Conservation (phyloP, 2,797 vertebrate species). For the Petrocephalus sullivani region DNA sequence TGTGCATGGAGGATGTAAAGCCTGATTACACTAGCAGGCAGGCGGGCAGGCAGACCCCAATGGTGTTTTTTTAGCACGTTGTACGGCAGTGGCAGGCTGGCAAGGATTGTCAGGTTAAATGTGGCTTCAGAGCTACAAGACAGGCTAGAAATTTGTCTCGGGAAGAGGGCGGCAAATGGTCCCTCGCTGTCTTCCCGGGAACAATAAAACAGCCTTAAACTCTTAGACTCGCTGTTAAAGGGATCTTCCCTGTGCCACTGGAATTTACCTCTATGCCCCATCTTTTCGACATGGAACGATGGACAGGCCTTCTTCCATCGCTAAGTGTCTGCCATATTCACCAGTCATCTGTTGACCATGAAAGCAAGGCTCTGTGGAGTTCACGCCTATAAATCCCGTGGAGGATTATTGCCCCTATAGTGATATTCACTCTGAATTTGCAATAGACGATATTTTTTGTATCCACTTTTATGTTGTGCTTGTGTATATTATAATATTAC, state of each 20-base stretch:
- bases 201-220: conserved; percentile 56
- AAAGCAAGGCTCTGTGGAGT: not conserved
- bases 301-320: conserved; percentile 15
- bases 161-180: conserved; percentile 26
- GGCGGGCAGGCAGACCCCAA: conserved; percentile 38
- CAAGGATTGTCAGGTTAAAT: conserved; percentile 21
- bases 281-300: not conserved
- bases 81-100: conserved; percentile 2
- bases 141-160: conserved; percentile 18
- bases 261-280: not conserved
- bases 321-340: not conserved
- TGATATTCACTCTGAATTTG: not conserved
- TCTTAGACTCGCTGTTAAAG: conserved; percentile 43
- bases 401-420: not conserved
- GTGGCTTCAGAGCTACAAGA: conserved; percentile 12
- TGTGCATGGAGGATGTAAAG: conserved; percentile 18
- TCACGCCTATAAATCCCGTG: not conserved
- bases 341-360: not conserved
- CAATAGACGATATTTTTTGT: not conserved
- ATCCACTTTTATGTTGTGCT: conserved; percentile 5
- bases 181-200: conserved; percentile 39
- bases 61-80: conserved; percentile 19
- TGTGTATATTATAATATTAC: not conserved
- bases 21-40: conserved; percentile 24
- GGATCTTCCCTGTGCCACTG: not conserved